Evolutionary conservation across 2,888 invertebrate genomes (phyloP).

Genomic region (Herminia tarsipennalis): DNA sequence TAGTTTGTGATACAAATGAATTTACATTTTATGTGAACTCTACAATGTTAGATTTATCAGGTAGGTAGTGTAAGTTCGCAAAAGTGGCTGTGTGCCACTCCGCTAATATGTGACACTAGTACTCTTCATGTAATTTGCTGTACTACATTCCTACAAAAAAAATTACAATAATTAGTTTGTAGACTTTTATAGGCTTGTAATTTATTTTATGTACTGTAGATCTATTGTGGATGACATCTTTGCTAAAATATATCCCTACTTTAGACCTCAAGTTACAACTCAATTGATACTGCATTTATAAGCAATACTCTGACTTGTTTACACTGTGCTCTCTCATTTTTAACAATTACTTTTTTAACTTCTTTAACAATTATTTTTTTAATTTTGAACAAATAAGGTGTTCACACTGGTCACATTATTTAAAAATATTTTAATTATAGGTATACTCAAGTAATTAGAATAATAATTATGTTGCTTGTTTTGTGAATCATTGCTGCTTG

Average conservation of each 20-base stretch:
- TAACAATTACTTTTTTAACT: conserved; percentile 6
- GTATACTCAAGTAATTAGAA: conserved; percentile 15
- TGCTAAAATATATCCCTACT: neutral
- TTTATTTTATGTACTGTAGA: neutral
- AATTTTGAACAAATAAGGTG: conserved; percentile 13
- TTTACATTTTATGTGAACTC: conserved; percentile 79
- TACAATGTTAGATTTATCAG: conserved; percentile 63
- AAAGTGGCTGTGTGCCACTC: neutral
- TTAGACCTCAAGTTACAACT: conserved; percentile 6
- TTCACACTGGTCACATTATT: conserved; percentile 26
- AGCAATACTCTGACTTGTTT: conserved; percentile 34
- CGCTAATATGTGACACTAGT: neutral
- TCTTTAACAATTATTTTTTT: conserved; percentile 3
- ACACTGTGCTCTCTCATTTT: conserved; percentile 32
- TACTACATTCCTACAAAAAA: conserved; percentile 22
- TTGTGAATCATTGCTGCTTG: conserved; percentile 2
- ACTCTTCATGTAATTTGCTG: conserved; percentile 5
- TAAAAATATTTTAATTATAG: conserved; percentile 6
- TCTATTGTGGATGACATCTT: neutral
- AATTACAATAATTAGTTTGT: neutral
- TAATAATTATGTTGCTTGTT: conserved; percentile 22
- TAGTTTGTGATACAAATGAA: conserved; percentile 84
- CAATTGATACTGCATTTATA: conserved; percentile 34
- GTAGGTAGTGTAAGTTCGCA: conserved; percentile 43
- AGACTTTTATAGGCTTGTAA: neutral